phyloP scores from a whole-genome alignment of 2,113 vertebrate species.

The Calyptomena viridis region DNA sequence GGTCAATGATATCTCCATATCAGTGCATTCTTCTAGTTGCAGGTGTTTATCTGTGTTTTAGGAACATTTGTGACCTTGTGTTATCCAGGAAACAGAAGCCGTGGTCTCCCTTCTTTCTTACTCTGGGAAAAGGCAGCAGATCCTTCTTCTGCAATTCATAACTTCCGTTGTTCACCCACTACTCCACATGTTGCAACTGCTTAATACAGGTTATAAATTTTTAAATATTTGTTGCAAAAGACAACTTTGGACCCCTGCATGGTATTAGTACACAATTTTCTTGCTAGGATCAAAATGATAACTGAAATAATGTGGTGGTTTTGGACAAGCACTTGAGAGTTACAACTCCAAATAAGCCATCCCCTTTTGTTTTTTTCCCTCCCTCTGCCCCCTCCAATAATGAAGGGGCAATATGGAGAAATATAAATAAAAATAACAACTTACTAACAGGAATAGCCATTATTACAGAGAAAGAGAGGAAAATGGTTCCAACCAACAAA shows the following conservation, averaged over 20 bases:
- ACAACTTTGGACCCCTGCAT: background rate
- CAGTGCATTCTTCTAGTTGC: too few relatives aligned
- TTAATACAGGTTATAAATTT: background rate
- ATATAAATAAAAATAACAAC: background rate
- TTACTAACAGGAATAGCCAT: background rate
- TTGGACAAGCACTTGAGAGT: background rate
- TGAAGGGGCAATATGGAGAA: background rate
- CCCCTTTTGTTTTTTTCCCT: background rate
- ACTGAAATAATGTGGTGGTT: background rate
- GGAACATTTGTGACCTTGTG: too few relatives aligned
- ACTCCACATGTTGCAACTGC: background rate
- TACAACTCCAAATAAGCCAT: background rate
- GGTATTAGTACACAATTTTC: background rate
- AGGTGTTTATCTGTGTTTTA: too few relatives aligned
- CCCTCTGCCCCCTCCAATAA: background rate
- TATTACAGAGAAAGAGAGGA: background rate
- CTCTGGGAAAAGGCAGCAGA: too few relatives aligned
- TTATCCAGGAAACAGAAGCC: too few relatives aligned
- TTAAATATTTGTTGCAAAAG: background rate
- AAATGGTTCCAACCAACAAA: background rate
- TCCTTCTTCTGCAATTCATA: too few relatives aligned
- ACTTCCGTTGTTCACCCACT: too few relatives aligned
- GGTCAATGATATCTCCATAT: too few relatives aligned
- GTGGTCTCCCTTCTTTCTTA: too few relatives aligned
- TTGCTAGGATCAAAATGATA: background rate